Conservation (phyloP, 2,888 invertebrate species). For the Tetrapedia diversipes region DNA sequence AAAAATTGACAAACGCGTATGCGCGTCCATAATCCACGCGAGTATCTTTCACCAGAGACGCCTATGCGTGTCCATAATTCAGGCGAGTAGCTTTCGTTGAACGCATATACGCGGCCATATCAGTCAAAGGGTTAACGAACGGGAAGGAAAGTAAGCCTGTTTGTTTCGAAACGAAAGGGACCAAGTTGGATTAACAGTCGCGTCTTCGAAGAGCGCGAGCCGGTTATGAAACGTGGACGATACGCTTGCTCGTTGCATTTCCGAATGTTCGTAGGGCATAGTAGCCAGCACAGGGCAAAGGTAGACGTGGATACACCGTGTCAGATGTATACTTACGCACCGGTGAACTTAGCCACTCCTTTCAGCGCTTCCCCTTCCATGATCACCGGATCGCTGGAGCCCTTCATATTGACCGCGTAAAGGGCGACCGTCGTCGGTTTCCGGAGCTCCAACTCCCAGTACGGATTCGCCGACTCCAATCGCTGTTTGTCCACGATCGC, state of each 20-base stretch:
- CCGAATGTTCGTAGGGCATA: background rate
- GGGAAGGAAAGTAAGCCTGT: background rate
- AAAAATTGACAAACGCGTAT: too few relatives aligned
- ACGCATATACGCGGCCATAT: too few relatives aligned
- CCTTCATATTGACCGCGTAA: conserved; percentile 94
- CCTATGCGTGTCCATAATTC: too few relatives aligned
- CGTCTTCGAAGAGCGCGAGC: background rate
- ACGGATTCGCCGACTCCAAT: conserved; percentile 76
- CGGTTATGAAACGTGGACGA: conserved; percentile 9
- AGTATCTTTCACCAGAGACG: too few relatives aligned
- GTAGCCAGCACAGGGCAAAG: too few relatives aligned
- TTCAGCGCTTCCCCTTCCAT: conserved; percentile 93
- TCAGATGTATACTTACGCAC: conserved; percentile 69
- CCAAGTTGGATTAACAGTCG: conserved; percentile 11
- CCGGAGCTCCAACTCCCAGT: conserved; percentile 80
- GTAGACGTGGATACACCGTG: too few relatives aligned
- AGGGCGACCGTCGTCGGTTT: conserved; percentile 86
- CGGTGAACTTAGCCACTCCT: conserved; percentile 87
- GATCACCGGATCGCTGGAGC: conserved; percentile 91
- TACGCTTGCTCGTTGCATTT: background rate
- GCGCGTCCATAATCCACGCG: too few relatives aligned
- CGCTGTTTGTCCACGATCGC: conserved; percentile 78
- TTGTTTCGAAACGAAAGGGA: conserved; percentile 1
- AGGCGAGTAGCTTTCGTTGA: too few relatives aligned
- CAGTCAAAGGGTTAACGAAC: too few relatives aligned